Percentiles rank a stretch among this genome's conserved stretches.
phyloP scores from a whole-genome alignment of 2,888 invertebrate species.

The Andricus curvator region DNA sequence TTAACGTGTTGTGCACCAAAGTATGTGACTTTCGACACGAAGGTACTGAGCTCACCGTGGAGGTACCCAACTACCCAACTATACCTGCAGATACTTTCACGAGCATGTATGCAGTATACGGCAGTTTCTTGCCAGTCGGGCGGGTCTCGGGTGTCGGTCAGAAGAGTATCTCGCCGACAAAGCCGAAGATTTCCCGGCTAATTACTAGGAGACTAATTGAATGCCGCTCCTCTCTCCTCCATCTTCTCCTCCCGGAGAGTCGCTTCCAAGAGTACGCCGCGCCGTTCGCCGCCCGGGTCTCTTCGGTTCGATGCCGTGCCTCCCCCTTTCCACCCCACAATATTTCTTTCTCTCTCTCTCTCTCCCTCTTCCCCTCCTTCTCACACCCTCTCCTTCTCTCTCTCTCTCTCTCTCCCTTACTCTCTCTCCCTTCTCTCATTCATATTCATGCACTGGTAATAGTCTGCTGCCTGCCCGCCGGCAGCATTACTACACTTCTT shows the following conservation, averaged over 20 bases:
- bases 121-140: constrained; percentile 58
- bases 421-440: constrained; percentile 70
- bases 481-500: constrained; percentile 72
- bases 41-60: neutral
- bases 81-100: constrained; percentile 16
- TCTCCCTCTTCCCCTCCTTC: constrained; percentile 40
- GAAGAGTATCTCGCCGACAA: constrained; percentile 72
- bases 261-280: neutral
- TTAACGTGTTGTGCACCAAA: no score
- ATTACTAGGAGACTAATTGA: constrained; percentile 78
- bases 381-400: constrained; percentile 53
- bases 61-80: neutral
- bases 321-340: constrained; percentile 35
- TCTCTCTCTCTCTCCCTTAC: constrained; percentile 52
- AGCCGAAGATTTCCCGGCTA: constrained; percentile 78
- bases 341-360: neutral
- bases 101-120: constrained; percentile 36
- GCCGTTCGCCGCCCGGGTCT: constrained; percentile 22
- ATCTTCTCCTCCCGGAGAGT: constrained; percentile 26
- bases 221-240: constrained; percentile 69
- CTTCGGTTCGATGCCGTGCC: constrained; percentile 30
- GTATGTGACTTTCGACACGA: neutral
- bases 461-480: constrained; percentile 53
- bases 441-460: constrained; percentile 77
- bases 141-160: constrained; percentile 65